Conservation (phyloP, 1,140 invertebrate species). For the Drosophila sp. region DNA sequence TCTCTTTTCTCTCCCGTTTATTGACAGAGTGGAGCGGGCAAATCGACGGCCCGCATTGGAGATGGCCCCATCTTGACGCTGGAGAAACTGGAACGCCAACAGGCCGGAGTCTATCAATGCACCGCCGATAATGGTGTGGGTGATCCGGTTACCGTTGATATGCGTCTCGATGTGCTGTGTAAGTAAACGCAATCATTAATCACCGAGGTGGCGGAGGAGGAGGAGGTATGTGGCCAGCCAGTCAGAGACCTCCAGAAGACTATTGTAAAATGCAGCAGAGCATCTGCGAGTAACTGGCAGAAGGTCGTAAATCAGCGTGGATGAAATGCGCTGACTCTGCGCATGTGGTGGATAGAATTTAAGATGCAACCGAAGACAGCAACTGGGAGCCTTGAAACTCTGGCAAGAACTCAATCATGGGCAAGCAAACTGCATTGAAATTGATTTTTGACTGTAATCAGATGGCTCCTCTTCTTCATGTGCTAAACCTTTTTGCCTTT, state of each 20-base stretch:
- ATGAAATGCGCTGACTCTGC: background rate
- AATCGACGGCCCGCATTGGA: constrained; percentile 82
- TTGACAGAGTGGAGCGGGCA: constrained; percentile 76
- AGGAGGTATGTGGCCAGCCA: constrained; percentile 1
- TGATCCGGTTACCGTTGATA: constrained; percentile 86
- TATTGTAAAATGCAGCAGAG: background rate
- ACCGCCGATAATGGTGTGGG: constrained; percentile 88
- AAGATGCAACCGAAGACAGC: constrained; percentile 1
- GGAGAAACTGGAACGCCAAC: constrained; percentile 86
- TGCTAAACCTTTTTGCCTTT: constrained; percentile 39
- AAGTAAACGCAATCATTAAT: constrained; percentile 73
- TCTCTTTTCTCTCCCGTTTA: constrained; percentile 1
- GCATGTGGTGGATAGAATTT: background rate
- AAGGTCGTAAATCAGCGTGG: background rate
- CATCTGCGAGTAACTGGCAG: constrained; percentile 2
- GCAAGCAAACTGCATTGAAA: constrained; percentile 56
- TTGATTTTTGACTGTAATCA: constrained; percentile 68
- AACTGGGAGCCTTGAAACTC: constrained; percentile 26
- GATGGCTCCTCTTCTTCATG: constrained; percentile 50
- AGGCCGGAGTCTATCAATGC: constrained; percentile 88
- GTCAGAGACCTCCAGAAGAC: background rate
- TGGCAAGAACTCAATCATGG: constrained; percentile 28
- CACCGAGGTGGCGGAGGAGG: background rate
- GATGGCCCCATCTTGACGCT: constrained; percentile 87
- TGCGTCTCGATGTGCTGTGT: constrained; percentile 87